Evolutionary conservation across 2,888 invertebrate genomes (phyloP).

Genomic region (Hermaeophaga mercurialis): DNA sequence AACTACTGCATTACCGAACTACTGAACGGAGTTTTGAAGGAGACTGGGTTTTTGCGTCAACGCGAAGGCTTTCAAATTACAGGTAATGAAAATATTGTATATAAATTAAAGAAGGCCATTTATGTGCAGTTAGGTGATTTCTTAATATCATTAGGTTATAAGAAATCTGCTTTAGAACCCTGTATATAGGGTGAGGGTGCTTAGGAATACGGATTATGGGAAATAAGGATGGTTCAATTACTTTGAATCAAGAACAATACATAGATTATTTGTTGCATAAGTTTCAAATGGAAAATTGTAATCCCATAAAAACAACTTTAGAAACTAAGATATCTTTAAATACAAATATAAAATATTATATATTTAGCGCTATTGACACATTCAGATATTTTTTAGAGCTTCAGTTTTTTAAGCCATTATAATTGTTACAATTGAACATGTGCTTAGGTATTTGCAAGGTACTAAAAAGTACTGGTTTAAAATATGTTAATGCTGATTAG

Average conservation of each 20-base stretch:
- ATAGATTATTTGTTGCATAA: neutral
- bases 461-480: too few relatives aligned
- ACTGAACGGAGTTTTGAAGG: slow-evolving; percentile 35
- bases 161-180: too few relatives aligned
- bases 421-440: too few relatives aligned
- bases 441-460: too few relatives aligned
- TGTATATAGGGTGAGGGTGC: too few relatives aligned
- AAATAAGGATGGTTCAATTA: too few relatives aligned
- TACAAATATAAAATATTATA: slow-evolving; percentile 16
- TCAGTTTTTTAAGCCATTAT: slow-evolving; percentile 37
- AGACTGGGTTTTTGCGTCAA: slow-evolving; percentile 34
- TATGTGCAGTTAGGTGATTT: too few relatives aligned
- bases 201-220: too few relatives aligned
- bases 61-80: slow-evolving; percentile 30
- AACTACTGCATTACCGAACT: slow-evolving; percentile 40
- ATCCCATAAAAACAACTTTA: neutral
- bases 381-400: slow-evolving; percentile 36
- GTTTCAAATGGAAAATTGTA: neutral
- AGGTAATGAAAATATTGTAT: slow-evolving; percentile 31
- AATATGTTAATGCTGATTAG: too few relatives aligned
- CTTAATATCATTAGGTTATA: too few relatives aligned
- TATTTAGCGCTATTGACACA: slow-evolving; percentile 31
- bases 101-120: slow-evolving; percentile 30
- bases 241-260: neutral
- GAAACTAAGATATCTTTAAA: neutral